Evolutionary conservation across 2,113 vertebrate species (phyloP).

Genomic region (Promerops cafer): DNA sequence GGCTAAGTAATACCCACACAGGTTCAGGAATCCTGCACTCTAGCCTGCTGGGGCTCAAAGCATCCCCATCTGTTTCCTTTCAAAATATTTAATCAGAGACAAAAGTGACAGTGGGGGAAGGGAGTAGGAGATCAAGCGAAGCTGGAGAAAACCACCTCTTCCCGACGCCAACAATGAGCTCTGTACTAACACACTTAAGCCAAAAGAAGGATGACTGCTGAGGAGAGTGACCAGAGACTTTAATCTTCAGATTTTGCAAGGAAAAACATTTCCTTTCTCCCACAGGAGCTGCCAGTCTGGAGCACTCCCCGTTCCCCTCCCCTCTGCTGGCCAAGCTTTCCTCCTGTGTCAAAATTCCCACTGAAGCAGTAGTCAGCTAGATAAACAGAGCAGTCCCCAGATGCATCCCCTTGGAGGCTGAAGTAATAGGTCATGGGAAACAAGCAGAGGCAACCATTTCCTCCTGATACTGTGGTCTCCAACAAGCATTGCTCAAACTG

Average conservation of each 20-base stretch:
- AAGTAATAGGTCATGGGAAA: conserved; percentile 58
- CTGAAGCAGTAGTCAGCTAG: conserved; percentile 38
- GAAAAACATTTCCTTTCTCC: conserved; percentile 21
- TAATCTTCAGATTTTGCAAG: conserved; percentile 34
- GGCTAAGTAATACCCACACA: conserved; percentile 16
- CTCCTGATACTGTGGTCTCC: conserved; percentile 23
- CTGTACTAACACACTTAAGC: neutral
- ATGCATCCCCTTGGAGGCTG: conserved; percentile 29
- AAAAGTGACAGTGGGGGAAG: conserved; percentile 46
- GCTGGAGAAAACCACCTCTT: conserved; percentile 19
- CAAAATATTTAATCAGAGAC: conserved; percentile 35
- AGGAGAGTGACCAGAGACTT: neutral
- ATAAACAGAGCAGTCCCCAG: conserved; percentile 52
- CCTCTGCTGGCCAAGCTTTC: neutral
- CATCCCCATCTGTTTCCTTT: conserved; percentile 55
- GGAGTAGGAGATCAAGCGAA: neutral
- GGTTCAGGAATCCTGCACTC: conserved; percentile 21
- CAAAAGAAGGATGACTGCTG: neutral
- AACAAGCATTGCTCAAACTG: neutral
- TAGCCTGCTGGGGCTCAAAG: neutral
- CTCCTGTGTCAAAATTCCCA: conserved; percentile 30
- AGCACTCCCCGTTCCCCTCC: rapidly evolving
- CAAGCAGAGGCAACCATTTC: conserved; percentile 30
- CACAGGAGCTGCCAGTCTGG: conserved; percentile 15
- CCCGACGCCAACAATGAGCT: neutral